These are phyloP conservation scores for Drosophila tropicalis DNA, from an alignment of 1,140 invertebrate genomes.

Conservation along the genomic window DNA sequence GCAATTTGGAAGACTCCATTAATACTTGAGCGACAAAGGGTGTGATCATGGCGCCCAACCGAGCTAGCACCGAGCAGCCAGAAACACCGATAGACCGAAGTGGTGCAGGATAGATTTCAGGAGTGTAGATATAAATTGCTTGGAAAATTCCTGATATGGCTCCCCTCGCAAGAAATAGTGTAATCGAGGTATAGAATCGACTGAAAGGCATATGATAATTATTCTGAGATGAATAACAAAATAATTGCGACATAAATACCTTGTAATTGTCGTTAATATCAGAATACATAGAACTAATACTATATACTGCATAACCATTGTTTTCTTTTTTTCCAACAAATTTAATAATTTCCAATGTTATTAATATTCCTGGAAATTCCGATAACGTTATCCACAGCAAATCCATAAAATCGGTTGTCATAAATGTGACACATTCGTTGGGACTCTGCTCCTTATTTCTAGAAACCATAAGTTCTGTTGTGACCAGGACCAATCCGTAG, in stretches of 20 bases:
- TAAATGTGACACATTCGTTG: constrained; percentile 85
- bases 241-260: constrained; percentile 84
- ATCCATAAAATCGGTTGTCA: constrained; percentile 95
- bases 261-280: constrained; percentile 90
- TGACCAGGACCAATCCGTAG: constrained; percentile 97
- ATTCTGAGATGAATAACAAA: neutral
- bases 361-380: constrained; percentile 97
- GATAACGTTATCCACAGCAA: constrained; percentile 97
- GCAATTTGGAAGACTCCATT: constrained; percentile 85
- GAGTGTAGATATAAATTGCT: constrained; percentile 97
- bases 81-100: constrained; percentile 91
- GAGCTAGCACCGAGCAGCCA: constrained; percentile 90
- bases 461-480: constrained; percentile 94
- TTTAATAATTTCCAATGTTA: constrained; percentile 96
- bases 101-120: constrained; percentile 88
- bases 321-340: constrained; percentile 94
- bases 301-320: constrained; percentile 96
- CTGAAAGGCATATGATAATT: constrained; percentile 83
- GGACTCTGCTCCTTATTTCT: constrained; percentile 60
- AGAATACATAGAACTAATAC: constrained; percentile 93
- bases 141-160: constrained; percentile 97
- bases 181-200: constrained; percentile 90
- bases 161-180: constrained; percentile 94
- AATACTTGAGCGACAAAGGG: constrained; percentile 92
- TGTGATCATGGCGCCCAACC: constrained; percentile 92